These are phyloP conservation scores for Lasioglossum villosulum DNA, from an alignment of 2,888 invertebrate species.

Conservation along the genomic window DNA sequence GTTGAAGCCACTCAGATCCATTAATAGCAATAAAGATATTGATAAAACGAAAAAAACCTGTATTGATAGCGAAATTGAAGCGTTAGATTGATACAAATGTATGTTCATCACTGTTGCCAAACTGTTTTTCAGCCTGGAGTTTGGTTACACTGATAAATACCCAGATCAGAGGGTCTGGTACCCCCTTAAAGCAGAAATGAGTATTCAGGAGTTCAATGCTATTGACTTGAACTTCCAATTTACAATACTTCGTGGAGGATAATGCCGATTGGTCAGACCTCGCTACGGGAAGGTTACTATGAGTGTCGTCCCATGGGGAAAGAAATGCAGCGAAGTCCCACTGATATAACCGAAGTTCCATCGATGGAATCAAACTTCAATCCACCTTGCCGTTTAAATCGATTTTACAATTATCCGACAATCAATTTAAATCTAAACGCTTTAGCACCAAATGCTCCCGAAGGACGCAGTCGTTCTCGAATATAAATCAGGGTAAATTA, in stretches of 20 bases:
- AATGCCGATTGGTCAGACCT: not conserved
- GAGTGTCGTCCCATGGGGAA: not conserved
- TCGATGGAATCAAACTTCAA: not conserved
- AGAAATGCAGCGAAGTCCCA: not conserved
- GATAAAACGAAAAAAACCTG: too few species aligned
- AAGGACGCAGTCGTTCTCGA: not conserved
- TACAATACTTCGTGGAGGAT: not conserved
- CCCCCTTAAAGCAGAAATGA: not conserved
- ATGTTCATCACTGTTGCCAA: too few species aligned
- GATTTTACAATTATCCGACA: not conserved
- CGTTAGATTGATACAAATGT: too few species aligned
- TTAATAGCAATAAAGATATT: too few species aligned
- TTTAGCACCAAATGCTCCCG: not conserved
- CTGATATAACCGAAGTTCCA: not conserved
- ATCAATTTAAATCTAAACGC: constrained; percentile 2
- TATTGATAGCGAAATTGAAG: too few species aligned
- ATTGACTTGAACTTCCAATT: not conserved
- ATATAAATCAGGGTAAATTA: constrained; percentile 6
- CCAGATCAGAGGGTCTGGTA: too few species aligned
- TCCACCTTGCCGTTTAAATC: not conserved
- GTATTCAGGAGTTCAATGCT: not conserved
- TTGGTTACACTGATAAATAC: too few species aligned
- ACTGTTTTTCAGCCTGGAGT: too few species aligned
- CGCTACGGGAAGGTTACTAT: not conserved
- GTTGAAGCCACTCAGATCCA: too few species aligned